A percentile compares a stretch with the other conserved stretches of the same genome.
Conservation (phyloP, 2,888 invertebrate genomes). For the Protula sp. region DNA sequence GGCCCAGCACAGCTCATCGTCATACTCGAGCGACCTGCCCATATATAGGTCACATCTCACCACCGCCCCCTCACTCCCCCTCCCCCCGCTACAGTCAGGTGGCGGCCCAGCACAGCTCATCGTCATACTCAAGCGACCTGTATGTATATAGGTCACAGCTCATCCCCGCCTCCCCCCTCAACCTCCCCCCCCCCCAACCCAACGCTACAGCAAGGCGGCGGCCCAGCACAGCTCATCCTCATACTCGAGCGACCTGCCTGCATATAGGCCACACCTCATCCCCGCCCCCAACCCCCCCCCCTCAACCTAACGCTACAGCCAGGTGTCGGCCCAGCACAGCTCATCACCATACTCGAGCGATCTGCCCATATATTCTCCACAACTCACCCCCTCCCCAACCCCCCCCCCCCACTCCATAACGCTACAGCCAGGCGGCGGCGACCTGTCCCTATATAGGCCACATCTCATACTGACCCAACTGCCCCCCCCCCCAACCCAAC, state of each 20-base stretch:
- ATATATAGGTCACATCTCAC: no score
- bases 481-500: conserved; percentile 35
- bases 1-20: conserved; percentile 17
- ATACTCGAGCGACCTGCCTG: conserved; percentile 26
- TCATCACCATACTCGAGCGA: conserved; percentile 36
- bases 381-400: no score
- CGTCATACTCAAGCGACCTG: conserved; percentile 30
- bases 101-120: conserved; percentile 41
- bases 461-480: no score
- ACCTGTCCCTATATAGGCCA: no score
- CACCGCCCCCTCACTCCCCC: conserved; percentile 4
- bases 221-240: conserved; percentile 42
- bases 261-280: background rate
- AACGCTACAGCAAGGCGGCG: conserved; percentile 37
- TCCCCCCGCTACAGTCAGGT: conserved; percentile 41
- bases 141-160: background rate
- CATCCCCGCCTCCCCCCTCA: background rate
- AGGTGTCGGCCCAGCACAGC: conserved; percentile 37
- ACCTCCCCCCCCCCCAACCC: conserved; percentile 32
- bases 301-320: conserved; percentile 41
- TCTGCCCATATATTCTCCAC: no score
- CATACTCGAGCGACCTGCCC: conserved; percentile 12
- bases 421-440: no score
- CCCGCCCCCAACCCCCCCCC: background rate
- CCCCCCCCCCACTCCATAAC: no score